phyloP scores from a whole-genome alignment of 2,888 invertebrate genomes.

The Drosophila algonquin region DNA sequence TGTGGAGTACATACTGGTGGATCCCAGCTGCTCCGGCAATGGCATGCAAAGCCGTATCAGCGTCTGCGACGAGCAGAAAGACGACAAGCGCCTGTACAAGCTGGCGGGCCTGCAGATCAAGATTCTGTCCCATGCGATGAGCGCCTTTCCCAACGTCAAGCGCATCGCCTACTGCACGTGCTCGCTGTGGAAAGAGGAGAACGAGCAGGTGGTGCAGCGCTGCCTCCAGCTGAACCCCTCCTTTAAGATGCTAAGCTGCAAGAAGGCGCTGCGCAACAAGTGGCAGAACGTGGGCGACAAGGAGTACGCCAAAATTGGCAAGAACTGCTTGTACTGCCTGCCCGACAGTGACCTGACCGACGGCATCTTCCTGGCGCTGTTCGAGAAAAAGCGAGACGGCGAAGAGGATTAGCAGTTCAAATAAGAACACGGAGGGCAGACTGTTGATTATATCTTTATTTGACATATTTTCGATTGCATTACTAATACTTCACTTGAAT shows the following conservation, averaged over 20 bases:
- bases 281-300: conserved; percentile 89
- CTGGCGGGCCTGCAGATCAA: conserved; percentile 92
- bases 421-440: neutral
- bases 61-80: conserved; percentile 85
- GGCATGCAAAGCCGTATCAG: conserved; percentile 87
- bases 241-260: conserved; percentile 87
- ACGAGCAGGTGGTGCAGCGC: conserved; percentile 91
- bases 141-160: conserved; percentile 91
- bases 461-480: conserved; percentile 34
- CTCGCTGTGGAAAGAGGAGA: conserved; percentile 94
- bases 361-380: conserved; percentile 97
- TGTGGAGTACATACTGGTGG: conserved; percentile 96
- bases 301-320: conserved; percentile 88
- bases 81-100: conserved; percentile 86
- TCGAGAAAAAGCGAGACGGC: conserved; percentile 86
- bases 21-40: conserved; percentile 98
- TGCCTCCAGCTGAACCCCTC: conserved; percentile 82
- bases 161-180: conserved; percentile 98
- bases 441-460: conserved; percentile 51
- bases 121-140: conserved; percentile 93
- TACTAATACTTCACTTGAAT: conserved; percentile 37
- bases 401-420: conserved; percentile 22
- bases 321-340: conserved; percentile 91
- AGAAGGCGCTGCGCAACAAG: conserved; percentile 86
- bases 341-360: conserved; percentile 92